phyloP scores from a whole-genome alignment of 2,888 invertebrate genomes.

The Nephrotoma flavescens region DNA sequence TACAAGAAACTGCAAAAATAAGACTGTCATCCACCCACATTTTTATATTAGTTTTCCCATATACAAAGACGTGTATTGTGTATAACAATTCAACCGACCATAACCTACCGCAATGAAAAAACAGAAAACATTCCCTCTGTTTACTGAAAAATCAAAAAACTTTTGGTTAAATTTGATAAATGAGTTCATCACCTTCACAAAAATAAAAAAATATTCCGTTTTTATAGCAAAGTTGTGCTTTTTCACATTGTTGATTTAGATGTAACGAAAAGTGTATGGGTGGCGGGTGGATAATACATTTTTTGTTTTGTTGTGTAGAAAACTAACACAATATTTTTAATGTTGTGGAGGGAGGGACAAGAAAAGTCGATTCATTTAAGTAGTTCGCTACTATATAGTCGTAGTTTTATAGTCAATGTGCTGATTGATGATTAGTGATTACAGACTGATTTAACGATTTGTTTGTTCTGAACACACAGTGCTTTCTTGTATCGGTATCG shows the following conservation, averaged over 20 bases:
- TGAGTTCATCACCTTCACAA: not conserved
- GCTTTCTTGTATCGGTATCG: not conserved
- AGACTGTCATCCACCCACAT: slow-evolving; percentile 1
- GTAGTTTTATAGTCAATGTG: not conserved
- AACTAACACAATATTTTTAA: not conserved
- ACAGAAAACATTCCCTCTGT: not conserved
- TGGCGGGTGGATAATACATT: not conserved
- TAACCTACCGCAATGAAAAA: not conserved
- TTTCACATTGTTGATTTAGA: not conserved
- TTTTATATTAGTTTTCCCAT: not conserved
- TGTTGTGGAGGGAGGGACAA: not conserved
- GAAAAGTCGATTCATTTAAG: not conserved
- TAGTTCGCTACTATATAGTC: not conserved
- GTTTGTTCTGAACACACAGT: not conserved
- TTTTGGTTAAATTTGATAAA: not conserved
- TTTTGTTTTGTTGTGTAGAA: not conserved
- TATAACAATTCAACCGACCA: not conserved
- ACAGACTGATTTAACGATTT: not conserved
- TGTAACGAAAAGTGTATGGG: not conserved
- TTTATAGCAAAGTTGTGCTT: not conserved
- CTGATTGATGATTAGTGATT: not conserved
- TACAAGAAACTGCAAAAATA: not conserved
- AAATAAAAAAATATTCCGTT: not conserved
- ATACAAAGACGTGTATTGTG: not conserved
- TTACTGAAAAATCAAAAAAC: not conserved